phyloP scores from a whole-genome alignment of 2,113 vertebrate genomes.

The Urocolius indicus region DNA sequence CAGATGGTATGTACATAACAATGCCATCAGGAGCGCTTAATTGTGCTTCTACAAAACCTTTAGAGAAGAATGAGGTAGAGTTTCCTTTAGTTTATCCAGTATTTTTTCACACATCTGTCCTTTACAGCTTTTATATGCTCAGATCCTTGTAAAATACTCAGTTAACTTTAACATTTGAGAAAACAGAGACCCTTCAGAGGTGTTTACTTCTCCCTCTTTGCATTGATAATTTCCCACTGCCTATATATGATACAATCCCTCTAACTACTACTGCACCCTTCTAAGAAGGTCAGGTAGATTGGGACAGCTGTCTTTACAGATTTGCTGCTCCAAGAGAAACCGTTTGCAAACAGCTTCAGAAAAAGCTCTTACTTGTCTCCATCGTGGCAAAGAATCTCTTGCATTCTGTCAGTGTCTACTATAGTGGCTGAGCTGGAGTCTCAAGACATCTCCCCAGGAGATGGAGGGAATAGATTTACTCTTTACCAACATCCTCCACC shows the following conservation, averaged over 20 bases:
- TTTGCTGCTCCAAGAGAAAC: background rate
- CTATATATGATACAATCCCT: background rate
- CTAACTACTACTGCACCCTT: background rate
- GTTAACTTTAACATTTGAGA: constrained; percentile 24
- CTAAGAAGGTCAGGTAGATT: background rate
- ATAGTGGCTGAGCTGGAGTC: background rate
- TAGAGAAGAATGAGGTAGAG: constrained; percentile 76
- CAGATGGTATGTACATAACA: constrained; percentile 63
- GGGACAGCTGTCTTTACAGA: background rate
- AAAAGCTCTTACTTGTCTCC: background rate
- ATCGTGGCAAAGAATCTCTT: background rate
- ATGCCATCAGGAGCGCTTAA: constrained; percentile 66
- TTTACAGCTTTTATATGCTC: constrained; percentile 36
- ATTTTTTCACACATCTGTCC: constrained; percentile 44
- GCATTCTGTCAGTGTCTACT: background rate
- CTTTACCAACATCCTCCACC: background rate
- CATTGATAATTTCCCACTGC: constrained; percentile 3
- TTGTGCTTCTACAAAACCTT: constrained; percentile 77
- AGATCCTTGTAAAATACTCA: constrained; percentile 41
- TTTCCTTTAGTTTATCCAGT: constrained; percentile 69
- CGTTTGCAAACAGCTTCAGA: background rate
- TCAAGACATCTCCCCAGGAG: background rate
- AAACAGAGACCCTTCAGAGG: constrained; percentile 34
- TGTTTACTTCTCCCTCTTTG: constrained; percentile 23
- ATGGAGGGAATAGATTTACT: background rate